Evolutionary conservation across 2,797 vertebrate genomes (phyloP), one percentile per base, ranked within the genome.

Genomic region (Philypnodon macrostomus): DNA sequence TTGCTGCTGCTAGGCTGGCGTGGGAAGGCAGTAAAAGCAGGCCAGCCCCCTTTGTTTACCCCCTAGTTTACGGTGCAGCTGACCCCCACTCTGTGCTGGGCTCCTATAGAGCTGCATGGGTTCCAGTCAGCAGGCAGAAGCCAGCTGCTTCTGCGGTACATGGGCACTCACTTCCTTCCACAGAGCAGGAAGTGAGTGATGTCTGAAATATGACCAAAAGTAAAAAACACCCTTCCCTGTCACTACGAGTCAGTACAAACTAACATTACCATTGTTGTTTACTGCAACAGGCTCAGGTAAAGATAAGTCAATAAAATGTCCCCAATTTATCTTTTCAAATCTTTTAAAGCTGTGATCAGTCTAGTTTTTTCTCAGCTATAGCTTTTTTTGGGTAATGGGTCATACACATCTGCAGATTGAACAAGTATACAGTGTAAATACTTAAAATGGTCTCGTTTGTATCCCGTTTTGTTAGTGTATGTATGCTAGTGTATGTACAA

Each of bases 1-100:
- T 78, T 79, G 64, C 74, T 83, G 79, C 72, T 81, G 68, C 44
- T 53, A 4, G 77, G 60, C 79, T 87, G 86, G 84, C 72, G 83
- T 89, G 90, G 89, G 89, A 89, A 90, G 74, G 83, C 83, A 70
- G 87, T 91, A 89, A 90, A 82, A 72, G 27, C 67, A 52, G 64
- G 67, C 60, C 65, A 39, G 57, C 70, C 78, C 69, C 79, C 79
- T 85, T 87, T 90, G 80, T 90, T 86, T 84, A 75, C 75, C 72
- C 52, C 65, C 23, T 17, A 18, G 73, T 89, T 88, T 90, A 87
- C 42, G 71, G 86, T 80, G 70, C 61, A 58, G 41, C 42, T 40
- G 11, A 52, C 14, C 48, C 35, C 35, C 7, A 7, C 17, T 27
- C 31, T 32, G 17, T n/a, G 23, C 3, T 27, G 16, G n/a, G 30